These are phyloP conservation scores for Agonum fuliginosum DNA, from an alignment of 2,888 invertebrate genomes.

Conservation along the genomic window DNA sequence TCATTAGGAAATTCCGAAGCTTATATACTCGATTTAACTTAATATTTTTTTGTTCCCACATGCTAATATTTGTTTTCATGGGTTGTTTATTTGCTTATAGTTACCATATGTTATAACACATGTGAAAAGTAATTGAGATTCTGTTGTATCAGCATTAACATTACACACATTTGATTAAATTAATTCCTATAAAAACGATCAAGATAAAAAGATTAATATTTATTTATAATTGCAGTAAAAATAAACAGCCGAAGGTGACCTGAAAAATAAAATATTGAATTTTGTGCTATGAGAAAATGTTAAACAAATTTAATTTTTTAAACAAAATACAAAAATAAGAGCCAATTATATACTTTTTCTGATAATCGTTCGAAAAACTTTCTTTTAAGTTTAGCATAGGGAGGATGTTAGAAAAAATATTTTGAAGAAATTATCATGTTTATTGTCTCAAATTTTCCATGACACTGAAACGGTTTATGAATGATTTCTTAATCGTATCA, in stretches of 20 bases:
- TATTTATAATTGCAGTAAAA: not conserved
- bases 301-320: no score
- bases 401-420: not conserved
- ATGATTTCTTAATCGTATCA: slow-evolving; percentile 39
- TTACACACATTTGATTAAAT: not conserved
- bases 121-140: not conserved
- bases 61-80: slow-evolving; percentile 7
- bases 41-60: slow-evolving; percentile 12
- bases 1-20: not conserved
- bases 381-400: not conserved
- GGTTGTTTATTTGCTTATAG: slow-evolving; percentile 44
- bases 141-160: slow-evolving; percentile 7
- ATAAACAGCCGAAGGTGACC: not conserved
- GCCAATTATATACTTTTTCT: not conserved
- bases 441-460: slow-evolving; percentile 59
- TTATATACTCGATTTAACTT: slow-evolving; percentile 35
- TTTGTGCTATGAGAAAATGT: no score
- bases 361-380: not conserved
- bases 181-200: not conserved
- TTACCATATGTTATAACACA: slow-evolving; percentile 38
- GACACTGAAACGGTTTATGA: slow-evolving; percentile 52
- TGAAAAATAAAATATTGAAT: no score
- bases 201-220: slow-evolving; percentile 1
- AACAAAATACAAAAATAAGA: no score
- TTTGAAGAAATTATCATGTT: slow-evolving; percentile 58